Evolutionary conservation across 2,888 invertebrate species (phyloP), one percentile per base, ranked within the genome.

Genomic region (Phalera bucephala): DNA sequence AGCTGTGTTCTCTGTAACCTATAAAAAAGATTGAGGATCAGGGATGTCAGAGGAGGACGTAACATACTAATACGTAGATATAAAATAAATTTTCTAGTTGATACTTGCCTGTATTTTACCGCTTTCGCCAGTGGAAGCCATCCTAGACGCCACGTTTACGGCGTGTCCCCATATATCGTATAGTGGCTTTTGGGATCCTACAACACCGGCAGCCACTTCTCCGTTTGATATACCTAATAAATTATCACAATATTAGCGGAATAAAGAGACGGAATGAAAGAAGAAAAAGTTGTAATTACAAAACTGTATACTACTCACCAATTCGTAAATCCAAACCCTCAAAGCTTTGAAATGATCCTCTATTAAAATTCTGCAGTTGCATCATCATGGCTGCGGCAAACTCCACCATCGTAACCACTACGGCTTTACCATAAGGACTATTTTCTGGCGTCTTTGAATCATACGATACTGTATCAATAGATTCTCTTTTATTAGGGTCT

Each of bases 111-210:
- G 96, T 60, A 96, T 95, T 74, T 92, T 91, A 25, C 95, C 95
- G 1, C 94, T 91, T 48, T 94, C 89, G 4, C 98, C 98, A 1
- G 96, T 96, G 0, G 96, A 96, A 69, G 98, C 98, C 97, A 99
- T 97, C 63, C 99, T 91, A 0, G 97, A 97, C 2, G 99, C 97
- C 93, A 99, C 95, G 80, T 99, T 99, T 0, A 98, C 98, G 0
- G 98, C 95, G 79, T 98, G 96, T 0, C 98, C 98, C 98, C 98
- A 99, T 65, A 98, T 97, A 73, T 99, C 98, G 75, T 98, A 98
- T 28, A 97, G 91, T 0, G 98, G 98, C 71, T 98, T 98, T 44
- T 95, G 94, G 0, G 96, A 96, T 0, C 98, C 98, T 2, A 98
- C 97, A 0, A 99, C 98, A 2, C 98, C 98, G 0, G 98, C 98